Base-by-base conservation (phyloP, 2,797 vertebrate genomes). In the Vipera ursinii region DNA sequence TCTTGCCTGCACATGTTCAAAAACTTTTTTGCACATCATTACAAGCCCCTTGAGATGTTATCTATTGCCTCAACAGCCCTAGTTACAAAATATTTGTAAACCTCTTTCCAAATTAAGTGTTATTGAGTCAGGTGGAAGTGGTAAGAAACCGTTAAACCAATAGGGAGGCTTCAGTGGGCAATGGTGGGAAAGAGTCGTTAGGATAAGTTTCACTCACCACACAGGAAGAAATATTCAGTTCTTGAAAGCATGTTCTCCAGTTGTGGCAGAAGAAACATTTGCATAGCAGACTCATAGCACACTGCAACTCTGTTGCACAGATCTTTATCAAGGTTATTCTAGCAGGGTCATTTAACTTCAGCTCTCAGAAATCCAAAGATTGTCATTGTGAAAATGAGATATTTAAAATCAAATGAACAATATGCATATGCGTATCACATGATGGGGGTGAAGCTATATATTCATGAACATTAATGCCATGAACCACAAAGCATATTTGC, bases 121-220 rank as follows among this genome's bases (percentile, higher is more conserved):
- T 93, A 93, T 96, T 89, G 86, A 86, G 96, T 96, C 97, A 98
- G 98, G 98, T 98, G 99, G 98, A 99, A 99, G 99, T 98, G 98
- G 99, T 98, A 91, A 98, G 97, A 97, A 98, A 97, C 98, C 98
- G 99, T 99, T 99, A 97, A 98, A 97, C 95, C 97, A 87, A 98
- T 98, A 98, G 98, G 98, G 98, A 98, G 98, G 97, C 97, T 97
- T 98, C 94, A 99, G 99, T 97, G 98, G 98, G 98, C 96, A 97
- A 92, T 98, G 98, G 98, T 98, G 98, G 98, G 98, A 98, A 99
- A 98, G 95, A 97, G 98, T 98, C 98, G 98, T 99, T 99, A 98
- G 97, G 96, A 96, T 96, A 94, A 96, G 94, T 96, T 97, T 95
- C 94, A 96, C 94, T 94, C 94, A 92, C 97, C 97, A 69, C 97